Evolutionary conservation across 2,113 vertebrate species (phyloP).

Genomic region (Cisticola juncidis): DNA sequence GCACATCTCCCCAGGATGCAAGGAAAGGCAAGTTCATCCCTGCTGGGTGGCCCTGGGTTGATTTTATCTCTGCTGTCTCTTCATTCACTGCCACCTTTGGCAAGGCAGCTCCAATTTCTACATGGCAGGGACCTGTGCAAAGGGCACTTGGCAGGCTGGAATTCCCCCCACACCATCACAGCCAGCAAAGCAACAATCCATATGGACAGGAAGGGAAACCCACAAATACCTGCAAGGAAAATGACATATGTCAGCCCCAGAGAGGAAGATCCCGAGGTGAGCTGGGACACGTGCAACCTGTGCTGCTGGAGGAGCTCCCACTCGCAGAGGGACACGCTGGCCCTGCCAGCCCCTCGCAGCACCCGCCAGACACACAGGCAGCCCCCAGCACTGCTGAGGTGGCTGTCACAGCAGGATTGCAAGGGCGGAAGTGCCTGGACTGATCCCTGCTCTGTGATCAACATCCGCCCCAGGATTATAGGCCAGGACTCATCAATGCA

Average conservation of each 20-base stretch:
- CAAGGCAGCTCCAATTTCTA: neutral
- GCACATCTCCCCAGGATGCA: neutral
- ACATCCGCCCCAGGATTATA: neutral
- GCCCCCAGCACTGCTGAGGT: neutral
- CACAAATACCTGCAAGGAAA: neutral
- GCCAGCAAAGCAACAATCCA: neutral
- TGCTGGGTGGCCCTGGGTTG: no score
- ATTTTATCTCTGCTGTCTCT: neutral
- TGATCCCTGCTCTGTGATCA: neutral
- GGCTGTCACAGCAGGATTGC: neutral
- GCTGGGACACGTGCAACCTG: rapidly evolving
- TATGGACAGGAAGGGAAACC: neutral
- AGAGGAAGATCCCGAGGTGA: neutral
- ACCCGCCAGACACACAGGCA: rapidly evolving
- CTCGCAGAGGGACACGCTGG: rapidly evolving
- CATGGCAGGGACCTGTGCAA: neutral
- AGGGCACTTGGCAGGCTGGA: neutral
- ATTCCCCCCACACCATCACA: rapidly evolving
- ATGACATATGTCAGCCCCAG: neutral
- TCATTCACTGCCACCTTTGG: neutral
- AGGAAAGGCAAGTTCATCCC: neutral
- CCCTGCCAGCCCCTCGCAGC: neutral
- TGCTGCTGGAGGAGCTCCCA: neutral
- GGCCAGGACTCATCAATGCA: neutral
- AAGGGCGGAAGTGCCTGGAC: neutral